Evolutionary conservation across 2,888 invertebrate species (phyloP).

Genomic region (Eristalis tenax): DNA sequence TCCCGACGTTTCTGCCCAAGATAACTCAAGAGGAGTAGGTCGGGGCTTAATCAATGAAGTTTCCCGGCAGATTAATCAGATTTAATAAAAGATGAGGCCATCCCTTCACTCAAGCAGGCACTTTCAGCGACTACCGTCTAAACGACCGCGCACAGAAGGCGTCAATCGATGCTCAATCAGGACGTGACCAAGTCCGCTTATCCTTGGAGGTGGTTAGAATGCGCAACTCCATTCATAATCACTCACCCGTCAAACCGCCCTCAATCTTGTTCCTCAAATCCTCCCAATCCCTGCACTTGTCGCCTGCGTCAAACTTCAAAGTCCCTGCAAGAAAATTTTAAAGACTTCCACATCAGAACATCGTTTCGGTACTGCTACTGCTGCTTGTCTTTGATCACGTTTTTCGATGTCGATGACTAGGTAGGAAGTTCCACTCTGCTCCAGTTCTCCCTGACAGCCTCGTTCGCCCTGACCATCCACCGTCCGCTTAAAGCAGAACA

Average conservation of each 20-base stretch:
- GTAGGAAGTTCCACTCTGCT: conserved; percentile 7
- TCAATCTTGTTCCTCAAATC: neutral
- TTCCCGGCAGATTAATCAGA: too few species aligned
- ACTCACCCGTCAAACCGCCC: neutral
- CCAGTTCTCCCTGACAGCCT: neutral
- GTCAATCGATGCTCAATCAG: neutral
- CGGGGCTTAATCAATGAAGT: too few species aligned
- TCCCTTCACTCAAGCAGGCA: neutral
- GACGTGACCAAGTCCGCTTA: neutral
- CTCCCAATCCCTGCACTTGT: neutral
- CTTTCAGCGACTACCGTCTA: neutral
- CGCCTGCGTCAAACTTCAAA: neutral
- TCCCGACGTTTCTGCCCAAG: too few species aligned
- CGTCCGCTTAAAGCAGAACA: conserved; percentile 9
- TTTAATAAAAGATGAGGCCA: neutral
- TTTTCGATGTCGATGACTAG: neutral
- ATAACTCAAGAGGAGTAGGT: too few species aligned
- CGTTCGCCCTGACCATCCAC: neutral
- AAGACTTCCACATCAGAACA: neutral
- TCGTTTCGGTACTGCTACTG: neutral
- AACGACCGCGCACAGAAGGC: neutral
- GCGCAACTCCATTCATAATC: neutral
- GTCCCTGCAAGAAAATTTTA: neutral
- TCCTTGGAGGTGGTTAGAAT: neutral
- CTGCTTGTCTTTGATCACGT: neutral